phyloP scores from a whole-genome alignment of 2,797 vertebrate species.

The Anguilla obscura region DNA sequence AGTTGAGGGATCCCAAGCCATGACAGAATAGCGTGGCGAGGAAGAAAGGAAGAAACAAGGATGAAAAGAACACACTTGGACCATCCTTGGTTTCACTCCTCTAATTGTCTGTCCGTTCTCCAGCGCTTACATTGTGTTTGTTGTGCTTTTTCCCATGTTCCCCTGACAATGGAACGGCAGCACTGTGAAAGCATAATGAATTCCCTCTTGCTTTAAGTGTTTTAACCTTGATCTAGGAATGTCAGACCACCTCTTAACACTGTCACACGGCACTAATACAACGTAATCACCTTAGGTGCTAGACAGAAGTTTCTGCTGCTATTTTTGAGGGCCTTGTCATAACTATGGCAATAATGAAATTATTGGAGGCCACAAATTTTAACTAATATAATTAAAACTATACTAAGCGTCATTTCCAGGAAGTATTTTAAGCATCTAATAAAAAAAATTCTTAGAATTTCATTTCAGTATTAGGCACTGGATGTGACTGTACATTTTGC shows the following conservation, averaged over 20 bases:
- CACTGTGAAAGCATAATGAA: slow-evolving; percentile 27
- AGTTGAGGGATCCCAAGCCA: background rate
- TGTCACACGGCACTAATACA: slow-evolving; percentile 17
- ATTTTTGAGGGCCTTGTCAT: slow-evolving; percentile 7
- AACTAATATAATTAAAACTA: slow-evolving; percentile 11
- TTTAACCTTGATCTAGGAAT: slow-evolving; percentile 40
- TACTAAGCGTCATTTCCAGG: background rate
- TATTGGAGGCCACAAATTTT: background rate
- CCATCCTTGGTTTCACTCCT: background rate
- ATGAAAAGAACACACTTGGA: slow-evolving; percentile 1
- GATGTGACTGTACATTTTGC: no score
- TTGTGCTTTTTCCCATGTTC: slow-evolving; percentile 23
- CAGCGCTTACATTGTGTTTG: background rate
- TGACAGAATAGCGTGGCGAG: no score
- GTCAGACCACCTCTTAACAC: slow-evolving; percentile 22
- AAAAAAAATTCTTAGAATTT: background rate
- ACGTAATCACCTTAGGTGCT: slow-evolving; percentile 1
- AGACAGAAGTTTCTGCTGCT: slow-evolving; percentile 16
- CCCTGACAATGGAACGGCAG: background rate
- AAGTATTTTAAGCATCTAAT: background rate
- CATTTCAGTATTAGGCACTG: background rate
- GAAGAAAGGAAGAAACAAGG: background rate
- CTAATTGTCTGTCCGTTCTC: slow-evolving; percentile 3
- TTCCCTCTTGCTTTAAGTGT: slow-evolving; percentile 31
- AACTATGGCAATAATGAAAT: slow-evolving; percentile 13